A percentile compares a stretch with the other conserved stretches of the same genome.
These are phyloP conservation scores for Temnothorax curvispinosus DNA, from an alignment of 1,140 invertebrate species.

Conservation along the genomic window DNA sequence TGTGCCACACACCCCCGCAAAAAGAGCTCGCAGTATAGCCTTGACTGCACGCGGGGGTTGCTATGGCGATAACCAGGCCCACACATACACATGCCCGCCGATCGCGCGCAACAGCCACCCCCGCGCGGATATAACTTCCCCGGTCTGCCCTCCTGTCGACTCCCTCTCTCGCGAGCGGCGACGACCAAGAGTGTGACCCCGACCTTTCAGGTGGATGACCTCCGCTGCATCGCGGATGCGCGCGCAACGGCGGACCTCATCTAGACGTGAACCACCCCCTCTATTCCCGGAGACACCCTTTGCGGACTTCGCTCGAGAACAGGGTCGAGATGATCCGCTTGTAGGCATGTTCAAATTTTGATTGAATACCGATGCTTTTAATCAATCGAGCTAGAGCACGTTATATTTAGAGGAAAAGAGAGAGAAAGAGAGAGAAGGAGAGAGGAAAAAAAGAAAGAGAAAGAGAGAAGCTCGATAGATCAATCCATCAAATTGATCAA, in stretches of 20 bases:
- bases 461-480: not conserved
- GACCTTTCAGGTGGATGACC: constrained; percentile 86
- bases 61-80: constrained; percentile 81
- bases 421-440: not conserved
- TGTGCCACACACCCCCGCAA: constrained; percentile 67
- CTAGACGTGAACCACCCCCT: constrained; percentile 62
- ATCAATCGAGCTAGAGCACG: not conserved
- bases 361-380: not conserved
- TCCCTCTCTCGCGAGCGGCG: constrained; percentile 55
- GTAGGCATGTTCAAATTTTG: constrained; percentile 14
- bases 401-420: not conserved
- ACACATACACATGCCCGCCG: constrained; percentile 54
- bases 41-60: constrained; percentile 85
- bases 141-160: constrained; percentile 59
- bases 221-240: constrained; percentile 84
- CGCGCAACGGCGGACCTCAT: constrained; percentile 74
- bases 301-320: constrained; percentile 32
- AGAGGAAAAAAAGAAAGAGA: not conserved
- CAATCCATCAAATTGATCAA: not conserved
- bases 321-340: constrained; percentile 54
- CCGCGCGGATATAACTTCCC: constrained; percentile 54
- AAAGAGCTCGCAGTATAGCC: constrained; percentile 82
- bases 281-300: not conserved
- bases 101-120: constrained; percentile 71
- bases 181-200: constrained; percentile 83